Conservation (phyloP, 2,113 vertebrate species). For the Ranitomeya imitator region DNA sequence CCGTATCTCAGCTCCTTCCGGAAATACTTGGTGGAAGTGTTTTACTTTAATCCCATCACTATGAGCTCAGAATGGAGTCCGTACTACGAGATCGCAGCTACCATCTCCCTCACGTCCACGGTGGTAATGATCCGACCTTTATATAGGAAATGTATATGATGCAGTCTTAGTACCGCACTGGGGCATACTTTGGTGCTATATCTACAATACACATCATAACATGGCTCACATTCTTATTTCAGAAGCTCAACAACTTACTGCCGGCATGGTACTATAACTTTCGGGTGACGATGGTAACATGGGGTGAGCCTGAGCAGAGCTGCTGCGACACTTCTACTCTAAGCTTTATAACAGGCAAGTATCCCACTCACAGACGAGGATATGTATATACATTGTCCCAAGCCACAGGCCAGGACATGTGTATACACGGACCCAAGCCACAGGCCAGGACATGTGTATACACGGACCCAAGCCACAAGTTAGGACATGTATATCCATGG, state of each 20-base stretch:
- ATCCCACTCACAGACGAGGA: neutral
- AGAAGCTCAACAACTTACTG: constrained; percentile 88
- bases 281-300: constrained; percentile 93
- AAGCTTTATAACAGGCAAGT: constrained; percentile 90
- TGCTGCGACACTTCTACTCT: constrained; percentile 91
- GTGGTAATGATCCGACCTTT: constrained; percentile 77
- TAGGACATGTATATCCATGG: no score
- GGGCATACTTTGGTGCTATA: neutral
- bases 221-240: constrained; percentile 23
- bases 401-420: no score
- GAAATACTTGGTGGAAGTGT: constrained; percentile 93
- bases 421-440: no score
- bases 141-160: no score
- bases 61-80: constrained; percentile 93
- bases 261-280: constrained; percentile 98
- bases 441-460: no score
- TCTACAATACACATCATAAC: neutral
- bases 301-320: constrained; percentile 89
- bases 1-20: constrained; percentile 89
- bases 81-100: constrained; percentile 95
- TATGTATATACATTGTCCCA: neutral
- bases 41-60: constrained; percentile 90
- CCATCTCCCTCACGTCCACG: constrained; percentile 83
- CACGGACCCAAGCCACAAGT: no score
- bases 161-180: neutral